Conservation (phyloP, 2,797 vertebrate genomes). For the Petrocephalus schoutedeni region DNA sequence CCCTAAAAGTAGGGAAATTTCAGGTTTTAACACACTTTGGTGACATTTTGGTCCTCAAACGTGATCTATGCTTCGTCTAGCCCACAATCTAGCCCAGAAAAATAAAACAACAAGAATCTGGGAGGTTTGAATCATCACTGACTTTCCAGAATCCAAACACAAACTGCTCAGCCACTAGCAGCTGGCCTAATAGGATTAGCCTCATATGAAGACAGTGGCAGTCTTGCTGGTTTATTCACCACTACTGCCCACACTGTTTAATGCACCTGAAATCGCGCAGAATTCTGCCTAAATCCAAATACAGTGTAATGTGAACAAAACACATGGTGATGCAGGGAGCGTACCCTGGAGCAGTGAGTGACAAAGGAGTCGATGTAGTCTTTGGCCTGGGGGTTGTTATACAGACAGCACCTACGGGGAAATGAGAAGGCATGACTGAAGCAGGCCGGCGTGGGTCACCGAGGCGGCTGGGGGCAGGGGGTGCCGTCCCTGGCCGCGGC, state of each 20-base stretch:
- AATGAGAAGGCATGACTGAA: not conserved
- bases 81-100: not conserved
- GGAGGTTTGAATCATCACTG: not conserved
- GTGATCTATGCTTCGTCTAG: too few species aligned
- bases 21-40: too few species aligned
- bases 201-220: not conserved
- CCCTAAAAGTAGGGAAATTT: too few species aligned
- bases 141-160: too few species aligned
- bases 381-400: constrained; percentile 97
- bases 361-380: constrained; percentile 99
- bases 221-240: not conserved
- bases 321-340: constrained; percentile 27
- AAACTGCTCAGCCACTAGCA: not conserved
- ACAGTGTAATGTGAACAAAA: not conserved
- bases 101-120: not conserved
- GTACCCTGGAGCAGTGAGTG: constrained; percentile 91
- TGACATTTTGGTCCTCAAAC: too few species aligned
- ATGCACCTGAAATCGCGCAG: not conserved
- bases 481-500: not conserved
- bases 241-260: not conserved
- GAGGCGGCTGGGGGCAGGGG: not conserved
- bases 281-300: not conserved
- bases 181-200: not conserved
- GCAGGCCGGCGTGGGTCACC: not conserved
- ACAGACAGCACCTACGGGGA: constrained; percentile 81